These are phyloP conservation scores for Semotilus atromaculatus DNA, from an alignment of 2,797 vertebrate species.

Conservation along the genomic window DNA sequence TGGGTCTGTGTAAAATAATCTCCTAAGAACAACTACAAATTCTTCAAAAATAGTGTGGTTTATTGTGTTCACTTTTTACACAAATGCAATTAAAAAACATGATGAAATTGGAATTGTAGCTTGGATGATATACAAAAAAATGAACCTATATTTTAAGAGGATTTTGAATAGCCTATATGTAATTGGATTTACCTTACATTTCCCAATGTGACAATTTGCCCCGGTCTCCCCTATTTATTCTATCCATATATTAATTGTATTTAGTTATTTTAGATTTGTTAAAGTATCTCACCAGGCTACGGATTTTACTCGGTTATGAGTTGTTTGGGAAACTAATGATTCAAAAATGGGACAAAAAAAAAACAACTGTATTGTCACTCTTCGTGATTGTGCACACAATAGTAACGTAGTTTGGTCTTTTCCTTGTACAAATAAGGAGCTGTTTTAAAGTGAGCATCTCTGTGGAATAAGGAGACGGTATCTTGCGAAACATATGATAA, in stretches of 20 bases:
- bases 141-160: too few species aligned
- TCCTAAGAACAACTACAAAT: not conserved
- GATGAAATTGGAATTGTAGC: not conserved
- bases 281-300: not conserved
- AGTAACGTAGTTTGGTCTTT: not conserved
- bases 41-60: not conserved
- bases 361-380: not conserved
- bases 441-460: not conserved
- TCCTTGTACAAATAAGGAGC: not conserved
- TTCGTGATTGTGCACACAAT: not conserved
- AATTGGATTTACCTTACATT: not conserved
- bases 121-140: not conserved
- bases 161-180: not conserved
- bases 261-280: not conserved
- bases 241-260: not conserved
- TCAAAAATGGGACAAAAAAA: not conserved
- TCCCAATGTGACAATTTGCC: not conserved
- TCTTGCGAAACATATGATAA: not conserved
- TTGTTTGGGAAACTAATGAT: not conserved
- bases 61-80: not conserved
- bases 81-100: slow-evolving; percentile 1
- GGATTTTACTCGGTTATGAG: not conserved
- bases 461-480: not conserved
- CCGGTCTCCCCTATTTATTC: not conserved
- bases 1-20: too few species aligned